Percentiles rank a stretch among this genome's conserved stretches.
Conservation (phyloP, 2,797 vertebrate species). For the Sebastes kiyomatsui region DNA sequence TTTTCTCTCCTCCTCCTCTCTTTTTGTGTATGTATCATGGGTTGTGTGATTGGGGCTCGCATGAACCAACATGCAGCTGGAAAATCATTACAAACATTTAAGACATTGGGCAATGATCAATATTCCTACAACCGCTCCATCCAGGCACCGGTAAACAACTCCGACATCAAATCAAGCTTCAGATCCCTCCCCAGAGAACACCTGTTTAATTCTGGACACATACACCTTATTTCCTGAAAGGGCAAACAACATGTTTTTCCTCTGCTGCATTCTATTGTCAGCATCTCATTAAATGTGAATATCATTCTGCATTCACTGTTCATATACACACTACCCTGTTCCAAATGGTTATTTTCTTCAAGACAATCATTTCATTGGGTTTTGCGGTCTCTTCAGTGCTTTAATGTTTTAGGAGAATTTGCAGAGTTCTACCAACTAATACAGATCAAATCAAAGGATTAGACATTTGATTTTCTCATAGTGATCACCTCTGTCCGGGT, state of each 20-base stretch:
- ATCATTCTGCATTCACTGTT: not conserved
- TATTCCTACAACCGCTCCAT: constrained; percentile 14
- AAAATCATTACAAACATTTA: constrained; percentile 39
- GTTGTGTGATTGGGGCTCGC: not conserved
- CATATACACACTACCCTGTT: not conserved
- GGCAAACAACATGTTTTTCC: not conserved
- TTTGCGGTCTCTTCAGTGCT: not conserved
- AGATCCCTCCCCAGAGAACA: constrained; percentile 2
- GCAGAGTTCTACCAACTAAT: not conserved
- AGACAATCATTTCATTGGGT: not conserved
- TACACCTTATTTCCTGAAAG: constrained; percentile 12
- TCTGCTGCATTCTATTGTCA: not conserved
- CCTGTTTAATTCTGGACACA: constrained; percentile 4
- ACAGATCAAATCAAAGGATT: not conserved
- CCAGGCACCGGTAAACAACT: constrained; percentile 22
- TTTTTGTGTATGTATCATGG: not conserved
- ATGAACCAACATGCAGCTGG: not conserved
- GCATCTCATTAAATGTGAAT: constrained; percentile 26
- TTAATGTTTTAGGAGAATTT: not conserved
- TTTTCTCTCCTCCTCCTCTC: not conserved
- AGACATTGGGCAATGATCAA: constrained; percentile 36
- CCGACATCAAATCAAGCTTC: constrained; percentile 9
- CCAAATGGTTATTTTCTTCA: not conserved
- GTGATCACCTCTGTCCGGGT: no score
- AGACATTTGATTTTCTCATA: not conserved